Percentiles rank a stretch among this genome's conserved stretches.
Evolutionary conservation across 1,140 invertebrate species (phyloP).

Genomic region (Lordiphosa mommai): DNA sequence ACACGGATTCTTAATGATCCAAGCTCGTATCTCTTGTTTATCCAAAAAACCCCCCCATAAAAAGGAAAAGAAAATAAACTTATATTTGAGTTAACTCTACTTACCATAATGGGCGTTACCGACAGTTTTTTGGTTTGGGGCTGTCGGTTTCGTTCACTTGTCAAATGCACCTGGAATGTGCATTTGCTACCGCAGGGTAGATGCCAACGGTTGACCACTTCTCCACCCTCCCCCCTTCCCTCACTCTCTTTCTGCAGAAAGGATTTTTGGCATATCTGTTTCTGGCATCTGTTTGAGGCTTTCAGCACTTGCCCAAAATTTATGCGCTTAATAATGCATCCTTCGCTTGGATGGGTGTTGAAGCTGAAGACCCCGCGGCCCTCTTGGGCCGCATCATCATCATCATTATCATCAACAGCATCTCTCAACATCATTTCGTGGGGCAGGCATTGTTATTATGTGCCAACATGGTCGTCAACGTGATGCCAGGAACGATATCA

Average conservation of each 20-base stretch:
- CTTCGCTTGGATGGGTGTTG: constrained; percentile 13
- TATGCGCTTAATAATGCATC: constrained; percentile 57
- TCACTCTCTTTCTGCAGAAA: background rate
- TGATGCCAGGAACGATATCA: constrained; percentile 61
- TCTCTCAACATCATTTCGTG: constrained; percentile 1
- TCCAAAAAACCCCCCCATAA: too few species aligned
- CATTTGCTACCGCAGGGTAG: constrained; percentile 15
- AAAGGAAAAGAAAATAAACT: too few species aligned
- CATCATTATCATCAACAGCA: constrained; percentile 13
- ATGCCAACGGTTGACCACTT: constrained; percentile 33
- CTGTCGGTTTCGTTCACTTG: too few species aligned
- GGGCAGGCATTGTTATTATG: constrained; percentile 49
- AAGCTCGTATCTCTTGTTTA: too few species aligned
- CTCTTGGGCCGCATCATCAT: constrained; percentile 46
- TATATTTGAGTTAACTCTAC: too few species aligned
- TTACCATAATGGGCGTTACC: too few species aligned
- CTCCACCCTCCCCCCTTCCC: background rate
- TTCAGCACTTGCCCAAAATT: constrained; percentile 35
- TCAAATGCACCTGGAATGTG: constrained; percentile 55
- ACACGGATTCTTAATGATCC: too few species aligned
- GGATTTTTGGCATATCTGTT: constrained; percentile 18
- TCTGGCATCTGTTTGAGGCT: constrained; percentile 16
- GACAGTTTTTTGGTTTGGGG: too few species aligned
- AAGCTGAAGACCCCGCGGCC: constrained; percentile 6
- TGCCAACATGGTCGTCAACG: constrained; percentile 71